Percentiles rank a stretch among this genome's conserved stretches.
These are phyloP conservation scores for Mungos mungo DNA, from an alignment of 2,113 vertebrate species.

Conservation along the genomic window DNA sequence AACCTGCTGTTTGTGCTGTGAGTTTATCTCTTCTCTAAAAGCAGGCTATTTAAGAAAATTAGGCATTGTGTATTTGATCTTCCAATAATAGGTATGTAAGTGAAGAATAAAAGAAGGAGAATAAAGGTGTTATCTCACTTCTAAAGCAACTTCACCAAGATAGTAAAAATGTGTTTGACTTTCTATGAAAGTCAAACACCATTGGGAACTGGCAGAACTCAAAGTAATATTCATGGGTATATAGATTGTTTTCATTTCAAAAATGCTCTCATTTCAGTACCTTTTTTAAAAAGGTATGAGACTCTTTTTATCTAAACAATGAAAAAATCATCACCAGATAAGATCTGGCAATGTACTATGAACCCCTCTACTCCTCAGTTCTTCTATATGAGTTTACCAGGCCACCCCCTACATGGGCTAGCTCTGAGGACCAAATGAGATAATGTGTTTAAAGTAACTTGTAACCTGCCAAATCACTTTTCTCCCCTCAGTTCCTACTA, in stretches of 20 bases:
- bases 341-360: background rate
- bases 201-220: background rate
- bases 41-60: background rate
- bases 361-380: background rate
- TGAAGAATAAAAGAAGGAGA: background rate
- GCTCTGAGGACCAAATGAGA: background rate
- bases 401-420: background rate
- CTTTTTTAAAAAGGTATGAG: background rate
- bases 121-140: background rate
- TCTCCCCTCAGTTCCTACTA: background rate
- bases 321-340: background rate
- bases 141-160: background rate
- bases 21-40: constrained; percentile 29
- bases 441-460: background rate
- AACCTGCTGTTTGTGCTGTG: background rate
- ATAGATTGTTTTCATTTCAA: background rate
- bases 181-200: background rate
- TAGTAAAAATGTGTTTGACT: constrained; percentile 13
- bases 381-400: background rate
- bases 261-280: background rate
- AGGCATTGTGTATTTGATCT: background rate
- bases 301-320: background rate
- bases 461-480: background rate
- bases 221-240: background rate
- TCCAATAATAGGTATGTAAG: background rate